These are phyloP conservation scores for Frankliniella intonsa DNA, from an alignment of 2,888 invertebrate genomes.

Conservation along the genomic window DNA sequence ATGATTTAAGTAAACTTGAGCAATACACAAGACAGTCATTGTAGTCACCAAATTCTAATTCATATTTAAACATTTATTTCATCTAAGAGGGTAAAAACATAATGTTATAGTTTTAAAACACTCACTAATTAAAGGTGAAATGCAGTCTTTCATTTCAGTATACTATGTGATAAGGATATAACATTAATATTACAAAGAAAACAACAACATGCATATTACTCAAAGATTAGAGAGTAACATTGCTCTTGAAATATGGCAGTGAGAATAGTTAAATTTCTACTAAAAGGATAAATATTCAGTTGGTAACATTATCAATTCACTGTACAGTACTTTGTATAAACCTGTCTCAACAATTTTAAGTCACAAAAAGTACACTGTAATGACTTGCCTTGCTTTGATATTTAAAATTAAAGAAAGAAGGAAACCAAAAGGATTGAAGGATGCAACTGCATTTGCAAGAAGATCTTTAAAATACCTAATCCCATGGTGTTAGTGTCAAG, in stretches of 20 bases:
- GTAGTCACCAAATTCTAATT: not conserved
- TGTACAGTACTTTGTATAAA: not conserved
- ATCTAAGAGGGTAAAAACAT: not conserved
- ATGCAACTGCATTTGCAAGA: too few relatives aligned
- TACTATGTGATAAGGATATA: not conserved
- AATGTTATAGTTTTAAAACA: not conserved
- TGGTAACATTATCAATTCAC: not conserved
- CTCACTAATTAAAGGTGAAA: not conserved
- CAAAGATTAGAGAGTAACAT: not conserved
- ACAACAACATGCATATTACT: slow-evolving; percentile 4
- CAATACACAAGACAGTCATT: not conserved
- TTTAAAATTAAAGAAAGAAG: too few relatives aligned
- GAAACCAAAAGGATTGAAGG: too few relatives aligned
- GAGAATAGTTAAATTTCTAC: slow-evolving; percentile 2
- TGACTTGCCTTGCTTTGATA: too few relatives aligned
- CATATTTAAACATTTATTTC: not conserved
- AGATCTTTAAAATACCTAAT: too few relatives aligned
- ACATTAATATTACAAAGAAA: slow-evolving; percentile 2
- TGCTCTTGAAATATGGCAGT: slow-evolving; percentile 22
- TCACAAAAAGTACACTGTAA: too few relatives aligned
- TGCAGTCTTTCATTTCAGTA: slow-evolving; percentile 17
- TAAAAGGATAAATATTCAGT: not conserved
- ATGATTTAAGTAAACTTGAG: slow-evolving; percentile 16
- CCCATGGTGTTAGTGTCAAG: too few relatives aligned
- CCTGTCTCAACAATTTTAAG: too few relatives aligned